A percentile compares a stretch with the other conserved stretches of the same genome.
Evolutionary conservation across 2,113 vertebrate genomes (phyloP).

Genomic region (Sarotherodon lohbergeri): DNA sequence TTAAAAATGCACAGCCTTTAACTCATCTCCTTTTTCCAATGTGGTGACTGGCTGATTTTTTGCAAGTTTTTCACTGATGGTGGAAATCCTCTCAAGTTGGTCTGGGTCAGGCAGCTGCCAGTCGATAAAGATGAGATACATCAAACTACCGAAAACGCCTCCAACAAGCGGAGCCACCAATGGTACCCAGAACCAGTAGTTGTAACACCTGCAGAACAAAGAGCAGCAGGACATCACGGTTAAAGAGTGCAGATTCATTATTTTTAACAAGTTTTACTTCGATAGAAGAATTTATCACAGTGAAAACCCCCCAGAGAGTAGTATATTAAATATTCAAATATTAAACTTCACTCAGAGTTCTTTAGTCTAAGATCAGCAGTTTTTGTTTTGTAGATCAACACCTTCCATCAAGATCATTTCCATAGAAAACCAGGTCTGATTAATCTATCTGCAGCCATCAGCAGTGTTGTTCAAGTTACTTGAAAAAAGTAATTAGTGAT

Average conservation of each 20-base stretch:
- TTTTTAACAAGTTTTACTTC: background rate
- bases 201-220: constrained; percentile 59
- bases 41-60: background rate
- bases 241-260: background rate
- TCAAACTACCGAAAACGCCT: constrained; percentile 41
- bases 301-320: fast-evolving
- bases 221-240: background rate
- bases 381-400: background rate
- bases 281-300: background rate
- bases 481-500: background rate
- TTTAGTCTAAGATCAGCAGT: background rate
- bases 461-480: background rate
- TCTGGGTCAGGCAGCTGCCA: constrained; percentile 72
- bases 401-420: background rate
- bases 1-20: constrained; percentile 44
- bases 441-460: background rate
- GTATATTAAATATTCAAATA: background rate
- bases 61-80: background rate
- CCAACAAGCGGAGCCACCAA: constrained; percentile 67
- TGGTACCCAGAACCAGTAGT: constrained; percentile 78
- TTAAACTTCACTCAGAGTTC: background rate
- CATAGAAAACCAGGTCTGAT: background rate
- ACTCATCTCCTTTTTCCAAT: background rate
- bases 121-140: constrained; percentile 70
- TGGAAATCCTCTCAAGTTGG: background rate